Evolutionary conservation across 1,140 invertebrate genomes (phyloP), one percentile per base, ranked within the genome.

Genomic region (Adelges cooleyi): DNA sequence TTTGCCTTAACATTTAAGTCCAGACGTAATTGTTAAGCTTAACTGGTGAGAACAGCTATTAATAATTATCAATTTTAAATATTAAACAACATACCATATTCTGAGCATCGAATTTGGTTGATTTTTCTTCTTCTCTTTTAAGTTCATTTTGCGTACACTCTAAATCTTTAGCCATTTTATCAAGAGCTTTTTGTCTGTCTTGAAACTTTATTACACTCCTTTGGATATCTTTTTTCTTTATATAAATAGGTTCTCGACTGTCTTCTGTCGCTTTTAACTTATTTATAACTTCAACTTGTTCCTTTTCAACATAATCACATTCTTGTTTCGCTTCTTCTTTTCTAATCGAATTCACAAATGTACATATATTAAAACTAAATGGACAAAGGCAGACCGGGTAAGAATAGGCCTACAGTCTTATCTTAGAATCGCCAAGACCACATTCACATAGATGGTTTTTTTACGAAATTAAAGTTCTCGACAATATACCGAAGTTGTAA

Each of bases 221-320:
- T 33, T 62, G 42, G 17, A 62, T 48, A 29, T 33, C 56, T 62
- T 48, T 62, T 46, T 62, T 62, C n/a, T 18, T 48, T 10, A 2
- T 9, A 29, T 46, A 10, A 15, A 33, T 29, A 15, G 56, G 22
- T 6, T 62, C 40, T 29, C 56, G 38, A 22, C 42, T 62, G 2
- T 48, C 17, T 48, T 62, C 56, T 1, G 25, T n/a, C n/a, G 2
- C 13, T n/a, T 33, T 62, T 10, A 62, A 23, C 25, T 18, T 23
- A 22, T 62, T 48, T 18, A n/a, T 15, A 10, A 46, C 2, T 48
- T 62, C 42, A 62, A 3, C 29, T 62, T 29, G 25, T 62, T 62
- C n/a, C n/a, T 33, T 5, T 48, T 36, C 56, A 48, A 20, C 11
- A 48, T 33, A 6, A 27, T 48, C 42, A 33, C 42, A 48, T n/a